These are phyloP conservation scores for roundworm (Caenorhabditis elegans) DNA, from an alignment of 1,140 invertebrate species.

Conservation along the genomic window WBcel235 BX284605.5:6484001-6484500, in stretches of 20 bases:
- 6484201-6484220: constrained; percentile 52
- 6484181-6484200: constrained; percentile 31
- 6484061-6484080: constrained; percentile 11
- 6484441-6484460: background rate
- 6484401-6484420: background rate
- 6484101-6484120: constrained; percentile 39
- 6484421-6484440: background rate
- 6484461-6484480: background rate
- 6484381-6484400: background rate
- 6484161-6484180: constrained; percentile 37
- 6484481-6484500: background rate
- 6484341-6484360: no score
- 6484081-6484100: constrained; percentile 36
- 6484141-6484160: constrained; percentile 30
- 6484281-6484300: background rate
- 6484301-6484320: background rate
- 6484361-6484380: background rate
- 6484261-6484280: background rate
- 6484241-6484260: no score
- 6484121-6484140: constrained; percentile 19
- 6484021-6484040: constrained; percentile 45
- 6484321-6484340: background rate
- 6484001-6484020: constrained; percentile 32
- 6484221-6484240: constrained; percentile 46
- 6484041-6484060: constrained; percentile 36